Evolutionary conservation across 2,113 vertebrate genomes (phyloP), one percentile per base, ranked within the genome.

Genomic region (Anser brachyrhynchus): DNA sequence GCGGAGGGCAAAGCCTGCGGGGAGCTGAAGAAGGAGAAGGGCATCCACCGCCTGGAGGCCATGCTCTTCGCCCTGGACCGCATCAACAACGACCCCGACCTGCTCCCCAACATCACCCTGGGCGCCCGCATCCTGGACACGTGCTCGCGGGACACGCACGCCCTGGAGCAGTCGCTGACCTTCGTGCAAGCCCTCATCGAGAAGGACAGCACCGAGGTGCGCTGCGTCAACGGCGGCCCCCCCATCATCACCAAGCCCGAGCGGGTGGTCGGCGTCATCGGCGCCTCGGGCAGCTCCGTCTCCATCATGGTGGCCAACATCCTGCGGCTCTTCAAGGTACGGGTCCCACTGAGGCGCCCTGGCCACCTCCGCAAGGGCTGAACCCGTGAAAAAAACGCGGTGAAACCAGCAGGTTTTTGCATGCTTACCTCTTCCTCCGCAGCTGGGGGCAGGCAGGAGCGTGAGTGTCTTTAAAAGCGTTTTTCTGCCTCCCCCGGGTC

Each of bases 251-350:
- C 99, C 86, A 99, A 99, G 69, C 99, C 99, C 0, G 99, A 99
- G 94, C 94, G 99, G 4, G 99, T 99, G 97, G 99, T 99, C 33
- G 99, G 99, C 0, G 99, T 99, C 96, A 99, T 99, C 35, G 99
- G 99, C 2, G 99, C 99, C 41, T 99, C 99, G 0, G 99, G 98
- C 97, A 99, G 99, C 98, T 99, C 99, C 0, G 99, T 99, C 95
- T 99, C 99, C 97, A 99, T 99, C 97, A 99, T 99, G 99, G 99
- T 99, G 95, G 99, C 99, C 97, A 99, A 99, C 97, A 99, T 99
- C 92, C 97, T 99, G 70, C 98, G 99, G 71, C 99, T 99, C 91
- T 99, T 99, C 97, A 99, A 99, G 99, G 99, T 99, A 93, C 97
- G 98, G 28, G 26, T 49, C 35, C 33, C 31, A 23, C 11, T 9